Conservation (phyloP, 2,113 vertebrate genomes). For the Benitochromis conjunctus region DNA sequence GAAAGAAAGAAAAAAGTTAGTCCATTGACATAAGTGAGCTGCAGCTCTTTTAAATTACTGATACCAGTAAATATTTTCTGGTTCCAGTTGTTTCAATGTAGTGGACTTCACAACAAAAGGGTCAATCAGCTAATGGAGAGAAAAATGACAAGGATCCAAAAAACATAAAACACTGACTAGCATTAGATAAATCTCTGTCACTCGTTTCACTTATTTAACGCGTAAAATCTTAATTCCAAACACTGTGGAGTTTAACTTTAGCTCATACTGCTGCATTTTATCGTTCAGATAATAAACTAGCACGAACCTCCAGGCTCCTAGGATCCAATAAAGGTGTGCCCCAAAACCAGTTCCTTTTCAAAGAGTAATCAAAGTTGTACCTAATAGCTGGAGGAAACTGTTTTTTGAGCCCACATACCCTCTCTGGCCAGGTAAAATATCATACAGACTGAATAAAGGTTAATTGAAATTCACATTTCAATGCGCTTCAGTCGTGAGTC, state of each 20-base stretch:
- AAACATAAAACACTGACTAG: neutral
- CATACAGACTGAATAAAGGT: accelerated
- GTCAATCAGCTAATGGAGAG: neutral
- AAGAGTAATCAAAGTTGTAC: neutral
- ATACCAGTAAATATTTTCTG: neutral
- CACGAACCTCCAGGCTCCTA: neutral
- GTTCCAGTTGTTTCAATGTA: neutral
- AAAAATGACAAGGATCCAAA: neutral
- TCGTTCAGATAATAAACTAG: neutral
- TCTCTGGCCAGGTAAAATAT: neutral
- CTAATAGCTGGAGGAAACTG: neutral
- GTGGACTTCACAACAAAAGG: neutral
- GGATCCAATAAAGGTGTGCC: neutral
- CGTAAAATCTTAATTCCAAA: neutral
- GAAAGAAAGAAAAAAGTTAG: neutral
- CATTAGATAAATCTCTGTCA: neutral
- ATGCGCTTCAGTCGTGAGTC: neutral
- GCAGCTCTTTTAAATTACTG: neutral
- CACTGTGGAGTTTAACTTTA: neutral
- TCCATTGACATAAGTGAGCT: accelerated
- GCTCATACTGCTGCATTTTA: neutral
- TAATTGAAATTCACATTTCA: neutral
- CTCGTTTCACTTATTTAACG: neutral
- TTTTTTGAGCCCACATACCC: neutral
- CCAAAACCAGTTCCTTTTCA: neutral